phyloP scores from a whole-genome alignment of 2,797 vertebrate species.

The Enteromius mattozi region DNA sequence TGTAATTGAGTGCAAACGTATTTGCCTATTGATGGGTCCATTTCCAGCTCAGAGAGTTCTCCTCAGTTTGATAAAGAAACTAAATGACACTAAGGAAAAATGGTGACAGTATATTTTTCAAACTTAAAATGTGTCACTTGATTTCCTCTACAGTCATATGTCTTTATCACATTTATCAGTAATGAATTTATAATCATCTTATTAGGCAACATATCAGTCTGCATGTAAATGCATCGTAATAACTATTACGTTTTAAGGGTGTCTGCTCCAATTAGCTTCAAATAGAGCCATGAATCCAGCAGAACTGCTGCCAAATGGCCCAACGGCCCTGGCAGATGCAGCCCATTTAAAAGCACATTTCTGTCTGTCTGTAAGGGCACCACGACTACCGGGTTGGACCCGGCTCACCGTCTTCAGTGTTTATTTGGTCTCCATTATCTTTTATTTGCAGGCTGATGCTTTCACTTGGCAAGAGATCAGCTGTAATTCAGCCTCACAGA shows the following conservation, averaged over 20 bases:
- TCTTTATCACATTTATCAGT: constrained; percentile 39
- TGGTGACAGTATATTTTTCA: constrained; percentile 30
- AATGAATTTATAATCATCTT: constrained; percentile 42
- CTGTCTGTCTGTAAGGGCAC: constrained; percentile 51
- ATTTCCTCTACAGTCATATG: constrained; percentile 43
- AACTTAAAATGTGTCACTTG: constrained; percentile 37
- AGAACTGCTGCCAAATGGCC: constrained; percentile 58
- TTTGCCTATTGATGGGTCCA: constrained; percentile 71
- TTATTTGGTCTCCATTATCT: constrained; percentile 80
- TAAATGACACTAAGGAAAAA: constrained; percentile 46
- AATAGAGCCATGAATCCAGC: constrained; percentile 58
- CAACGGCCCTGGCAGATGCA: constrained; percentile 60
- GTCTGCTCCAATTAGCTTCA: constrained; percentile 59
- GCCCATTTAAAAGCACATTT: constrained; percentile 64
- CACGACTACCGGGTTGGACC: constrained; percentile 68
- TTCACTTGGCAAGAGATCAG: constrained; percentile 70
- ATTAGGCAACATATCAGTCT: constrained; percentile 47
- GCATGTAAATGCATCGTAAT: constrained; percentile 49
- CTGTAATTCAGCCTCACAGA: constrained; percentile 66
- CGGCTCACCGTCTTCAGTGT: constrained; percentile 69
- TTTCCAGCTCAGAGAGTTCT: constrained; percentile 63
- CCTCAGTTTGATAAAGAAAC: constrained; percentile 47
- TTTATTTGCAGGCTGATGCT: constrained; percentile 78
- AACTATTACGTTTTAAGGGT: constrained; percentile 50
- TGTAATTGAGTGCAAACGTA: constrained; percentile 71